Conservation (phyloP, 2,113 vertebrate species). For the Hiodon alosoides region DNA sequence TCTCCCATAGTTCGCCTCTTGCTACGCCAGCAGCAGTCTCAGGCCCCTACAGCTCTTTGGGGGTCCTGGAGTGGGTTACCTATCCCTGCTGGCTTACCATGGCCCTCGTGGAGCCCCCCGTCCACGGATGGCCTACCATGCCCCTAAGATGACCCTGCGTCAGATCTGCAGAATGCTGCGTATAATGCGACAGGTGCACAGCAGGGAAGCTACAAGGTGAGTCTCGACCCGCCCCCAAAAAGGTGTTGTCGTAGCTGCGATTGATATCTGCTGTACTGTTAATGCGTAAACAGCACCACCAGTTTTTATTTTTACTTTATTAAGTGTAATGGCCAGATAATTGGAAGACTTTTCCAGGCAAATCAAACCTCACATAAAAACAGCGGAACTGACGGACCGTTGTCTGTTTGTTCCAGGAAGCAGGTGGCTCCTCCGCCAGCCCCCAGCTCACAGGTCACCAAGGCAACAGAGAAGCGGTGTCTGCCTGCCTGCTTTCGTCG, state of each 20-base stretch:
- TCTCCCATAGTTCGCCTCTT: slow-evolving; percentile 58
- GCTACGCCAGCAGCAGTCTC: slow-evolving; percentile 45
- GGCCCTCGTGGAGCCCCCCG: slow-evolving; percentile 48
- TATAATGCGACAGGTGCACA: slow-evolving; percentile 58
- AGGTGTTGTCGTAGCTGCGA: no score
- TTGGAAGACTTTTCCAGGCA: no score
- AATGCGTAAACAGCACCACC: no score
- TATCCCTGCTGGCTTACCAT: slow-evolving; percentile 49
- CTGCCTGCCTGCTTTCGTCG: slow-evolving; percentile 47
- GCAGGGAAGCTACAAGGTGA: slow-evolving; percentile 55
- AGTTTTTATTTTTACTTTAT: no score
- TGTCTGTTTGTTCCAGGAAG: slow-evolving; percentile 47
- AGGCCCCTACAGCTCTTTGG: slow-evolving; percentile 45
- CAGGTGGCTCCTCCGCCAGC: slow-evolving; percentile 37
- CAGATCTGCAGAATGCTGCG: slow-evolving; percentile 63
- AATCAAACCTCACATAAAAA: no score
- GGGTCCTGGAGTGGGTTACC: slow-evolving; percentile 38
- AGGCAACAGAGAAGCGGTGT: slow-evolving; percentile 49
- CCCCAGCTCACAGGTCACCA: slow-evolving; percentile 37
- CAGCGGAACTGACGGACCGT: not conserved
- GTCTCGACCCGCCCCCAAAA: not conserved
- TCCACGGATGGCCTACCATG: slow-evolving; percentile 48
- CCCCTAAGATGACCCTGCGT: slow-evolving; percentile 60
- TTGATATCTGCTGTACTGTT: no score
- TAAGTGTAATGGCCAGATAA: no score